Percentiles rank a stretch among this genome's conserved stretches.
These are phyloP conservation scores for Dendropsophus ebraccatus DNA, from an alignment of 2,113 vertebrate species.

Conservation along the genomic window DNA sequence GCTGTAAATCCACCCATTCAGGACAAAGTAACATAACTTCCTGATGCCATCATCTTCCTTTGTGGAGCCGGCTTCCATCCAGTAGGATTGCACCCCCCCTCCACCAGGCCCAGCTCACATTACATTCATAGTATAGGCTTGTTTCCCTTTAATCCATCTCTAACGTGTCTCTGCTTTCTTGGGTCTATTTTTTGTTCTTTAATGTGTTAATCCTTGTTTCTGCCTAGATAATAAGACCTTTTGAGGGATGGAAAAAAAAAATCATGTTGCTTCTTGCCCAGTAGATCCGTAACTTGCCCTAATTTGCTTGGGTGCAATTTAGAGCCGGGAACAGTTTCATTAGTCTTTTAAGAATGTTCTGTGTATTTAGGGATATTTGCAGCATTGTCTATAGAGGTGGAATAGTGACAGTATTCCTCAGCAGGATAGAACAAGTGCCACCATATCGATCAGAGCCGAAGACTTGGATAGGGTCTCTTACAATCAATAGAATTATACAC, in stretches of 20 bases:
- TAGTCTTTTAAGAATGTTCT: slow-evolving; percentile 39
- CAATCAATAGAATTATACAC: no score
- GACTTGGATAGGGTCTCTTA: no score
- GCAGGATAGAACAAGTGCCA: no score
- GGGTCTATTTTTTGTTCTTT: slow-evolving; percentile 39
- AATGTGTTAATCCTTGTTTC: slow-evolving; percentile 48
- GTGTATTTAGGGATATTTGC: slow-evolving; percentile 44
- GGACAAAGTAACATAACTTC: background rate
- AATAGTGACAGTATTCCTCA: no score
- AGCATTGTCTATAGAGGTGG: background rate
- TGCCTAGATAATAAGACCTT: slow-evolving; percentile 44
- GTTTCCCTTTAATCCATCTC: slow-evolving; percentile 34
- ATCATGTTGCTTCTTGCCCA: slow-evolving; percentile 46
- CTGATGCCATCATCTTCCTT: background rate
- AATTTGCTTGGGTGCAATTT: slow-evolving; percentile 32
- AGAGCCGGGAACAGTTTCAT: slow-evolving; percentile 14
- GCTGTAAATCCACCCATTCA: background rate
- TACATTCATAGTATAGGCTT: background rate
- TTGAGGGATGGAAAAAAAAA: slow-evolving; percentile 25
- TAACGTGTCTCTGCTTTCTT: background rate
- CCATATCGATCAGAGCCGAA: no score
- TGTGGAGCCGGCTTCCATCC: background rate
- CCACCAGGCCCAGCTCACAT: background rate
- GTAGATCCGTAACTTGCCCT: slow-evolving; percentile 39
- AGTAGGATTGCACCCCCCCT: background rate